These are phyloP conservation scores for Colaptes auratus DNA, from an alignment of 2,113 vertebrate species.

Conservation along the genomic window DNA sequence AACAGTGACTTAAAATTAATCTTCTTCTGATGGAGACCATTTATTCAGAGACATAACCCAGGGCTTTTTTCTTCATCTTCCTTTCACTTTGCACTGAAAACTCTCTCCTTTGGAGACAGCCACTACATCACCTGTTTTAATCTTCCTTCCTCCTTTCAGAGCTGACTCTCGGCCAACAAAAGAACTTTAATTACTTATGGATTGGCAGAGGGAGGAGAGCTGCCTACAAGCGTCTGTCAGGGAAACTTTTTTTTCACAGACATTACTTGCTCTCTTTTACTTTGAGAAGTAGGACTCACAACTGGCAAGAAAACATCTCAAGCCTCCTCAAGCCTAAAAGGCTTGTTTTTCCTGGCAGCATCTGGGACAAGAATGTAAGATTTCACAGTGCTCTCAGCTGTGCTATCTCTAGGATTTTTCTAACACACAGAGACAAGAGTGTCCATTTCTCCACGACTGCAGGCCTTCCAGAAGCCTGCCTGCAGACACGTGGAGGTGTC, in stretches of 20 bases:
- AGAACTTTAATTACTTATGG: background rate
- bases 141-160: background rate
- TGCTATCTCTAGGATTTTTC: slow-evolving; percentile 44
- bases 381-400: slow-evolving; percentile 25
- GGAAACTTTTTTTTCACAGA: slow-evolving; percentile 34
- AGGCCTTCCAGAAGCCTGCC: background rate
- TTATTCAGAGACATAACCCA: background rate
- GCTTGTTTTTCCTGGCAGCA: slow-evolving; percentile 58
- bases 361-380: slow-evolving; percentile 6
- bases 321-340: slow-evolving; percentile 41
- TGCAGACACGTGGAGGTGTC: background rate
- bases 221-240: background rate
- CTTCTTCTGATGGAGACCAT: background rate
- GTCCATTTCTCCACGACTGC: background rate
- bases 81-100: background rate
- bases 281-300: background rate
- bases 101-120: background rate
- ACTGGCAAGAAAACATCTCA: slow-evolving; percentile 42
- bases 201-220: background rate
- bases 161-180: background rate
- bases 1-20: background rate
- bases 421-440: background rate
- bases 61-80: background rate
- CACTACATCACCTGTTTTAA: slow-evolving; percentile 22
- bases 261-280: slow-evolving; percentile 25